Percentiles rank a stretch among this genome's conserved stretches.
These are phyloP conservation scores for Pyrgus malvae DNA, from an alignment of 2,888 invertebrate genomes.

Conservation along the genomic window DNA sequence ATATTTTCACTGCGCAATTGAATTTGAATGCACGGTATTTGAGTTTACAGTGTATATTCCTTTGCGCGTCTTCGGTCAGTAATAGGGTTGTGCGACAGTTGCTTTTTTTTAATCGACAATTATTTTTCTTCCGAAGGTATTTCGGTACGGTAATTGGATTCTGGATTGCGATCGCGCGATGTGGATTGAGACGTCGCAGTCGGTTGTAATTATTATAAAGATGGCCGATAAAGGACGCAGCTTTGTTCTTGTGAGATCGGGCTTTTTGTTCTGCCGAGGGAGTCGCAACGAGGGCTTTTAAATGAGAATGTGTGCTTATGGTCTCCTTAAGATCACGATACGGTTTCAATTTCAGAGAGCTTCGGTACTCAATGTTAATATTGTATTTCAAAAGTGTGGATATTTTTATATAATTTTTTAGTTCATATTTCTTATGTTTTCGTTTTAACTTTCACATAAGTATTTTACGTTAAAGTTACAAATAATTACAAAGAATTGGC, in stretches of 20 bases:
- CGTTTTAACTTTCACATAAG: too few species aligned
- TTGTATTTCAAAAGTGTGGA: too few species aligned
- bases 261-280: conserved; percentile 32
- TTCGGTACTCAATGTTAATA: too few species aligned
- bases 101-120: conserved; percentile 51
- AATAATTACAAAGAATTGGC: too few species aligned
- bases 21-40: conserved; percentile 40
- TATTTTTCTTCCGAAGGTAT: conserved; percentile 64
- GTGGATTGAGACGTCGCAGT: conserved; percentile 70
- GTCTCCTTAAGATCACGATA: not conserved
- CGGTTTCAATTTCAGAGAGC: not conserved
- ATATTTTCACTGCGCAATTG: conserved; percentile 7
- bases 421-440: too few species aligned
- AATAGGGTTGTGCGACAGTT: conserved; percentile 57
- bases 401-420: too few species aligned
- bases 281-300: conserved; percentile 31
- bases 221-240: conserved; percentile 65
- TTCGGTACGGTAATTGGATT: conserved; percentile 71
- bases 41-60: conserved; percentile 16
- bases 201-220: conserved; percentile 77
- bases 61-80: not conserved
- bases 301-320: conserved; percentile 14
- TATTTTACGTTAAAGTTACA: too few species aligned
- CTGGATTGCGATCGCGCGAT: conserved; percentile 45
- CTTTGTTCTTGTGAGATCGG: conserved; percentile 50